Evolutionary conservation across 2,888 invertebrate species (phyloP).

Genomic region (Eremobia ochroleuca): DNA sequence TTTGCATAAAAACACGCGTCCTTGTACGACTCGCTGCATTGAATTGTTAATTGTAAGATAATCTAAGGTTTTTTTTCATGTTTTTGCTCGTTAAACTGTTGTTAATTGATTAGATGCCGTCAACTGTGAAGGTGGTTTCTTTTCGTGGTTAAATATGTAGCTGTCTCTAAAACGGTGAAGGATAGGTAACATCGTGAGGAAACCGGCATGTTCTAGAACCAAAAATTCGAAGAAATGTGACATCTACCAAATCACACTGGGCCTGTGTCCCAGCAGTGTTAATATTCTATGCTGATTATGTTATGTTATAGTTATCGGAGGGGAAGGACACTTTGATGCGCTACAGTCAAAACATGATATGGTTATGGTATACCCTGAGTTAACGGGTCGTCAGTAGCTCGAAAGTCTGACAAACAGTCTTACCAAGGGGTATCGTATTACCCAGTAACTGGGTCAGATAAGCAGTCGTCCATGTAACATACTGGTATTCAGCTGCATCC

Average conservation of each 20-base stretch:
- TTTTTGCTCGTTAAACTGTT: slow-evolving; percentile 34
- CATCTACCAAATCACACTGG: background rate
- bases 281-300: background rate
- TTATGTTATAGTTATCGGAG: background rate
- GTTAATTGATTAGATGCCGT: slow-evolving; percentile 34
- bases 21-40: slow-evolving; percentile 52
- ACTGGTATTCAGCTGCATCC: no score
- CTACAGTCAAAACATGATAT: background rate
- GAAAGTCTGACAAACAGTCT: no score
- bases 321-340: background rate
- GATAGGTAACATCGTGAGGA: background rate
- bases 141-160: background rate
- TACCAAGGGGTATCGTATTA: no score
- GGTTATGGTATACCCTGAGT: background rate
- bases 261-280: background rate
- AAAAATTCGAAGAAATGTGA: background rate
- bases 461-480: no score
- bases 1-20: slow-evolving; percentile 51
- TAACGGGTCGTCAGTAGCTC: no score
- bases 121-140: slow-evolving; percentile 50
- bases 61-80: slow-evolving; percentile 35
- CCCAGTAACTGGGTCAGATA: no score
- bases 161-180: background rate
- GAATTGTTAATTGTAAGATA: slow-evolving; percentile 52
- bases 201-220: background rate